Percentiles rank a stretch among this genome's conserved stretches.
These are phyloP conservation scores for Sebastes hopkinsi DNA, from an alignment of 2,797 vertebrate species.

Conservation along the genomic window DNA sequence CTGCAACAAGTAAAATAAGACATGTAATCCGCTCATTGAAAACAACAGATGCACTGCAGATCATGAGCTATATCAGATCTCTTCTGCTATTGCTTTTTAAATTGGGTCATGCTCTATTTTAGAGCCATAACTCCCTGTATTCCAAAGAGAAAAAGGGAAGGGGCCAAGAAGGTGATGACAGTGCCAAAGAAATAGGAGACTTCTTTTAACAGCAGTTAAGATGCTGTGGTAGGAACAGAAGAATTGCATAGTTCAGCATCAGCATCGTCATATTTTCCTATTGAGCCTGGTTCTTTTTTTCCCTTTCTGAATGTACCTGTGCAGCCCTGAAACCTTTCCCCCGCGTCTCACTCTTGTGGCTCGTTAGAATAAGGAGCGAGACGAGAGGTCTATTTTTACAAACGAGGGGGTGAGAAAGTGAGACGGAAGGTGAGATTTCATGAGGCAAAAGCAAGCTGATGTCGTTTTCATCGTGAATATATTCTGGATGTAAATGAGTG, in stretches of 20 bases:
- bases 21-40: constrained; percentile 18
- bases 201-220: neutral
- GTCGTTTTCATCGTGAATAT: neutral
- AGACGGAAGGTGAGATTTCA: constrained; percentile 40
- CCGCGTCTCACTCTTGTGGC: constrained; percentile 16
- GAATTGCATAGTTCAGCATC: constrained; percentile 75
- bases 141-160: constrained; percentile 15
- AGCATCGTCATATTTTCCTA: constrained; percentile 29
- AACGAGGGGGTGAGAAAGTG: constrained; percentile 52
- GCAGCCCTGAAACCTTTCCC: constrained; percentile 28
- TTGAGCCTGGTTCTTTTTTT: neutral
- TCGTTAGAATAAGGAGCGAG: constrained; percentile 48
- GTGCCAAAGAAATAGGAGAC: constrained; percentile 44
- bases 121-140: constrained; percentile 45
- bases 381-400: constrained; percentile 67
- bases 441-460: constrained; percentile 34
- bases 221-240: constrained; percentile 29
- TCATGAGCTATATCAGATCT: constrained; percentile 33
- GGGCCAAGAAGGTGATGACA: constrained; percentile 33
- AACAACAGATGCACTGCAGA: constrained; percentile 35
- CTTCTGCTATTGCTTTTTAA: constrained; percentile 66
- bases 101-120: constrained; percentile 59
- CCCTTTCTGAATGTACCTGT: constrained; percentile 15
- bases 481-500: neutral
- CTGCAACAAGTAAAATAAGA: constrained; percentile 21